Conservation (phyloP, 2,113 vertebrate species). For the Corythaeola cristata region DNA sequence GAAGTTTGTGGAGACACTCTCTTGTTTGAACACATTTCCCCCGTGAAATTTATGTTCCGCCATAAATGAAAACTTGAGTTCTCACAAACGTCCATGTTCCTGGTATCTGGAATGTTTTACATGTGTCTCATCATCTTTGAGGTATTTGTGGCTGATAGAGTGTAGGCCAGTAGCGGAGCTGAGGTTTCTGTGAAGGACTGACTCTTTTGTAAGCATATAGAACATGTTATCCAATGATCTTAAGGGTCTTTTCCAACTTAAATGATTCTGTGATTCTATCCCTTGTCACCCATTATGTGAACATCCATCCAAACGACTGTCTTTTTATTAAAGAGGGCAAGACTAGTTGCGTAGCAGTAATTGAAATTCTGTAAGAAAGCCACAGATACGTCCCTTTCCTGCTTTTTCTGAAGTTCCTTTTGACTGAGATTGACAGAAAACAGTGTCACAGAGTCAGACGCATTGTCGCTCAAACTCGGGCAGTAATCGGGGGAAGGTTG, state of each 20-base stretch:
- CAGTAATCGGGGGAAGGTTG: not conserved
- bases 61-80: not conserved
- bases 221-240: not conserved
- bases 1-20: not conserved
- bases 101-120: not conserved
- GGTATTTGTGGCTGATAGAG: not conserved
- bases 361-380: not conserved
- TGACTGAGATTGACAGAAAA: not conserved
- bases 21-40: not conserved
- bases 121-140: not conserved
- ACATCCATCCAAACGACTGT: too few relatives aligned
- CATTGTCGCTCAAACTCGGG: not conserved
- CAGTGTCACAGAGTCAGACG: not conserved
- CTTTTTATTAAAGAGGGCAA: not conserved
- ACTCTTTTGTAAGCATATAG: fast-evolving
- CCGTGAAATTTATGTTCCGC: too few relatives aligned
- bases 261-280: not conserved
- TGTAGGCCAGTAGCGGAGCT: not conserved
- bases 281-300: not conserved
- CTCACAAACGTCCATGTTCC: not conserved
- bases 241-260: not conserved
- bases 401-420: not conserved
- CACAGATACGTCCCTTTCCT: not conserved
- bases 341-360: not conserved
- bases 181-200: not conserved